A percentile compares a stretch with the other conserved stretches of the same genome.
phyloP scores from a whole-genome alignment of 1,140 invertebrate species.

The Drosophila pachea region DNA sequence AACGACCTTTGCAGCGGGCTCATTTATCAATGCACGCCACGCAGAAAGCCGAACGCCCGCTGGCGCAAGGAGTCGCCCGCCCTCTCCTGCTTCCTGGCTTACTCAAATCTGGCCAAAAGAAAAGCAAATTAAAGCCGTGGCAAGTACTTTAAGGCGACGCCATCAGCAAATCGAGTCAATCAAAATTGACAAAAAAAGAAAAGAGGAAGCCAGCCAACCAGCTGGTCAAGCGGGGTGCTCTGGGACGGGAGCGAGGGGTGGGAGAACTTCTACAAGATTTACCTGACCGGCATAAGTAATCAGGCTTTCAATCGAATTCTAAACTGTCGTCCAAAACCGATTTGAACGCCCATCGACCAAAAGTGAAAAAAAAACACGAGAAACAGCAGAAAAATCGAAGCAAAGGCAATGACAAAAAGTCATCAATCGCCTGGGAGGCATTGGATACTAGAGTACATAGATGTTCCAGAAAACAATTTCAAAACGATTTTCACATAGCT shows the following conservation, averaged over 20 bases:
- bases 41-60: slow-evolving; percentile 48
- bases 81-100: background rate
- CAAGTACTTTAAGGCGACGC: slow-evolving; percentile 48
- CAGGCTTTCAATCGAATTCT: slow-evolving; percentile 65
- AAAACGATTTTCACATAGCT: background rate
- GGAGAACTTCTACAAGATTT: slow-evolving; percentile 66
- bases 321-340: slow-evolving; percentile 73
- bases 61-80: slow-evolving; percentile 22
- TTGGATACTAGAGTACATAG: slow-evolving; percentile 1
- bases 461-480: slow-evolving; percentile 25
- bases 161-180: slow-evolving; percentile 68
- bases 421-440: slow-evolving; percentile 32
- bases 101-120: slow-evolving; percentile 37
- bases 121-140: slow-evolving; percentile 71
- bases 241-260: background rate
- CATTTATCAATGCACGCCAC: slow-evolving; percentile 67
- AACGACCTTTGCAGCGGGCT: slow-evolving; percentile 65
- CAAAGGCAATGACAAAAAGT: slow-evolving; percentile 28
- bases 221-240: no score
- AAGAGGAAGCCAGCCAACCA: background rate
- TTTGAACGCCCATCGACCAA: slow-evolving; percentile 49
- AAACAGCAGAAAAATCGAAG: background rate
- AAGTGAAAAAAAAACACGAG: background rate
- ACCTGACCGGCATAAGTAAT: slow-evolving; percentile 76
- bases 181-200: slow-evolving; percentile 18